Percentiles rank a stretch among this genome's conserved stretches.
phyloP scores from a whole-genome alignment of 1,140 invertebrate species.

The Drosophila arawakana region DNA sequence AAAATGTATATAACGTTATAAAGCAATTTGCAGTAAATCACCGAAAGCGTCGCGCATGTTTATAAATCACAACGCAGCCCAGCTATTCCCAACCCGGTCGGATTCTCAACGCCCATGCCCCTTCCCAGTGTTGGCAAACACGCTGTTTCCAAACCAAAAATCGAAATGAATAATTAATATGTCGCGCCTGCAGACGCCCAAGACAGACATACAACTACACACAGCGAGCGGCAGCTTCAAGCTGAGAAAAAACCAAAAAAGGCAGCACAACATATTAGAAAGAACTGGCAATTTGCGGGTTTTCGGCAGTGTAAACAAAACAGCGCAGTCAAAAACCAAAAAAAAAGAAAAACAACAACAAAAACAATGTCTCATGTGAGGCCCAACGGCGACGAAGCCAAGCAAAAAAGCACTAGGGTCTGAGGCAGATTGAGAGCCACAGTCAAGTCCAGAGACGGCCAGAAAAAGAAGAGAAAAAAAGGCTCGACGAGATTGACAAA shows the following conservation, averaged over 20 bases:
- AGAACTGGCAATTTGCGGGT: slow-evolving; percentile 48
- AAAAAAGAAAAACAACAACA: slow-evolving; percentile 24
- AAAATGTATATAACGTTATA: slow-evolving; percentile 81
- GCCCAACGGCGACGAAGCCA: slow-evolving; percentile 58
- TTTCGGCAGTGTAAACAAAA: slow-evolving; percentile 62
- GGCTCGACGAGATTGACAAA: slow-evolving; percentile 71
- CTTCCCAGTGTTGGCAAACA: slow-evolving; percentile 20
- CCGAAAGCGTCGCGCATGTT: slow-evolving; percentile 75
- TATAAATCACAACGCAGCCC: slow-evolving; percentile 72
- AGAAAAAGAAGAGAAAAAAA: slow-evolving; percentile 35
- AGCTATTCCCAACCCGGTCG: slow-evolving; percentile 24
- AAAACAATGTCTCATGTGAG: slow-evolving; percentile 52
- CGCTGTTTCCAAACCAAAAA: slow-evolving; percentile 67
- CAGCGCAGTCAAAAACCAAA: slow-evolving; percentile 17
- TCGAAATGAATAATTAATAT: slow-evolving; percentile 83
- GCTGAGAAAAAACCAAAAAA: slow-evolving; percentile 3
- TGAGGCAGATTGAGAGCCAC: slow-evolving; percentile 4
- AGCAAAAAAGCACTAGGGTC: slow-evolving; percentile 25
- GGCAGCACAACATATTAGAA: slow-evolving; percentile 18
- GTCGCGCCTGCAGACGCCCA: slow-evolving; percentile 70
- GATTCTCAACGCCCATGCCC: slow-evolving; percentile 22
- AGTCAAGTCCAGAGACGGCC: slow-evolving; percentile 28
- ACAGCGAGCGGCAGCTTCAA: slow-evolving; percentile 17
- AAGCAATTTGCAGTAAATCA: slow-evolving; percentile 83
- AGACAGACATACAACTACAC: slow-evolving; percentile 52